Evolutionary conservation across 1,140 invertebrate genomes (phyloP).

Genomic region (Archivesica marissinica): DNA sequence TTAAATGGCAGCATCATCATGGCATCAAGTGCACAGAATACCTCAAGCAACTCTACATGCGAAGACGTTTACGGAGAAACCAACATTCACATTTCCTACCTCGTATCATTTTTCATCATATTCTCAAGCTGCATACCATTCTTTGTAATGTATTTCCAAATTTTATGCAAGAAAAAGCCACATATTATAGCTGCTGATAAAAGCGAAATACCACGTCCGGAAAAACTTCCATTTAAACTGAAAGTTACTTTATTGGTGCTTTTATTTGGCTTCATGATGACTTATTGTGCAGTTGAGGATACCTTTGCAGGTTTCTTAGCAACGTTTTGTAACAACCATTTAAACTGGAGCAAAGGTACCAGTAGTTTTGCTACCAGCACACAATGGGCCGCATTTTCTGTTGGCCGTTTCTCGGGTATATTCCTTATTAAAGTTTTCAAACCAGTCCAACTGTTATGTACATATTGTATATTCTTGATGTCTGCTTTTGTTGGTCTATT

Average conservation of each 20-base stretch:
- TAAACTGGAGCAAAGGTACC: conserved; percentile 64
- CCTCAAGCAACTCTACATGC: not conserved
- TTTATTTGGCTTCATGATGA: conserved; percentile 29
- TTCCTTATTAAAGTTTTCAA: conserved; percentile 61
- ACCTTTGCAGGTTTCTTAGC: conserved; percentile 66
- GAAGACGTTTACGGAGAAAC: conserved; percentile 41
- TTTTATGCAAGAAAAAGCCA: not conserved
- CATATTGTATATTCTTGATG: conserved; percentile 40
- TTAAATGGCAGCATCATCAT: not conserved
- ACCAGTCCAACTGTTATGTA: conserved; percentile 54
- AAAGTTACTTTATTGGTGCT: conserved; percentile 28
- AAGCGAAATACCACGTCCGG: conserved; percentile 1
- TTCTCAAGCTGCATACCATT: conserved; percentile 18
- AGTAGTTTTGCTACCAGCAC: conserved; percentile 64
- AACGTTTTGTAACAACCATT: conserved; percentile 67
- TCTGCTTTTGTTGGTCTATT: conserved; percentile 46
- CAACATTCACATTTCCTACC: conserved; percentile 40
- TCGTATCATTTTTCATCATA: conserved; percentile 23
- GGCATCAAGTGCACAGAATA: not conserved
- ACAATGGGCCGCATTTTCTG: conserved; percentile 66
- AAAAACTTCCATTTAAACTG: not conserved
- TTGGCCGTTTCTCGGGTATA: conserved; percentile 65
- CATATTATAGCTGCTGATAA: not conserved
- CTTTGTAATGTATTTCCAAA: conserved; percentile 15
- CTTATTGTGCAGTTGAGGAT: conserved; percentile 72